Percentiles rank a stretch among this genome's conserved stretches.
These are phyloP conservation scores for Urocolius indicus DNA, from an alignment of 2,113 vertebrate species.

Conservation along the genomic window DNA sequence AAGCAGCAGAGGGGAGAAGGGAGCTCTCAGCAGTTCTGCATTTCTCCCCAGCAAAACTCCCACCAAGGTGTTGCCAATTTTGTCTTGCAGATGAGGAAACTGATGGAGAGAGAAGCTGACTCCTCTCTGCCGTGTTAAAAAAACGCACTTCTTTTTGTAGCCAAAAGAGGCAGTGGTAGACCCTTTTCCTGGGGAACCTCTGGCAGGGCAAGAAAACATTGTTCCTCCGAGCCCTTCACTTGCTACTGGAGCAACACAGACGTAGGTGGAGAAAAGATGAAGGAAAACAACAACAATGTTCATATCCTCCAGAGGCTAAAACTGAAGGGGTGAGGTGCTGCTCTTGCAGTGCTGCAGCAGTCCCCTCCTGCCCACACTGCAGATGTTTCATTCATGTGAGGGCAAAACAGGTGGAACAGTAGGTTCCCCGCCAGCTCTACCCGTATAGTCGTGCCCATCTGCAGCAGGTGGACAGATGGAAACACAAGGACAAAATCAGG, in stretches of 20 bases:
- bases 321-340: background rate
- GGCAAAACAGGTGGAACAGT: background rate
- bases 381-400: background rate
- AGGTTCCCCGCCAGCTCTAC: background rate
- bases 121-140: background rate
- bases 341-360: background rate
- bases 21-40: background rate
- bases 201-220: background rate
- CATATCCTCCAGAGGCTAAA: background rate
- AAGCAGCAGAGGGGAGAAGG: background rate
- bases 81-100: background rate
- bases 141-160: background rate
- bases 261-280: background rate
- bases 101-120: background rate
- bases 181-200: background rate
- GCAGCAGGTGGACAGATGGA: background rate
- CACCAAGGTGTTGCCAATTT: background rate
- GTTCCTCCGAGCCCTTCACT: background rate
- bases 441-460: accelerated
- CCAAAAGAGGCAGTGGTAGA: background rate
- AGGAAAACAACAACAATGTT: background rate
- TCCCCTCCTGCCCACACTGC: background rate
- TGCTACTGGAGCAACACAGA: background rate
- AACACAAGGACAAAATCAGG: background rate
- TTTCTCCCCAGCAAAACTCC: background rate